Percentiles rank a stretch among this genome's conserved stretches.
Evolutionary conservation across 2,888 invertebrate genomes (phyloP).

Genomic region (Spodoptera picta): DNA sequence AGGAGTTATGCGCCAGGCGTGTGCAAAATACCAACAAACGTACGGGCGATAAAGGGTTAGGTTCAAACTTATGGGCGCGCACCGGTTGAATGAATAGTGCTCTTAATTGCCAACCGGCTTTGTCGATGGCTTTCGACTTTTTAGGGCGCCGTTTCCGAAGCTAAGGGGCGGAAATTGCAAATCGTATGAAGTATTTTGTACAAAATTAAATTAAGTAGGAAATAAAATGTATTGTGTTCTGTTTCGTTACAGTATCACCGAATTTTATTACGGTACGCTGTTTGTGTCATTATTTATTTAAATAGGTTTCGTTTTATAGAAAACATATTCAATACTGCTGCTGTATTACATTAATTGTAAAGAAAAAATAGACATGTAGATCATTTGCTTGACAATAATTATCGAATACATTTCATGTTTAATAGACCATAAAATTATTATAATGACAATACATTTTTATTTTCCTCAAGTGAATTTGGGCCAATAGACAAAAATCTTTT

Average conservation of each 20-base stretch:
- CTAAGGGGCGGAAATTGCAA: slow-evolving; percentile 56
- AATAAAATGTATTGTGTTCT: slow-evolving; percentile 39
- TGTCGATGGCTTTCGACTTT: slow-evolving; percentile 59
- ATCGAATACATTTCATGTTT: slow-evolving; percentile 17
- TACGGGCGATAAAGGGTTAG: slow-evolving; percentile 57
- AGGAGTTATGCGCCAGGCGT: slow-evolving; percentile 51
- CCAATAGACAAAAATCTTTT: too few species aligned
- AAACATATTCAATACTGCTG: neutral
- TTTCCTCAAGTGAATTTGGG: too few species aligned
- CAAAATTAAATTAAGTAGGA: slow-evolving; percentile 48
- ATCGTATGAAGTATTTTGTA: slow-evolving; percentile 47
- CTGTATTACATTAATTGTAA: neutral
- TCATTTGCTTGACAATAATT: too few species aligned
- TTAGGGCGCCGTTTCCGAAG: slow-evolving; percentile 50
- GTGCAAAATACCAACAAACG: slow-evolving; percentile 55
- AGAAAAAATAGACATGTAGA: too few species aligned
- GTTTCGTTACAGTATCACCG: slow-evolving; percentile 4
- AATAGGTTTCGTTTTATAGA: slow-evolving; percentile 4
- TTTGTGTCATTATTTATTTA: slow-evolving; percentile 1
- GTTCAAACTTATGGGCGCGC: slow-evolving; percentile 56
- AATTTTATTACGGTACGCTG: slow-evolving; percentile 4
- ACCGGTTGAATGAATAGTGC: slow-evolving; percentile 60
- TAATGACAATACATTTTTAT: too few species aligned
- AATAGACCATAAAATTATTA: slow-evolving; percentile 40
- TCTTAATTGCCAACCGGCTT: slow-evolving; percentile 64